Base-by-base conservation (phyloP, 2,113 vertebrate genomes). In the Rhea americana region DNA sequence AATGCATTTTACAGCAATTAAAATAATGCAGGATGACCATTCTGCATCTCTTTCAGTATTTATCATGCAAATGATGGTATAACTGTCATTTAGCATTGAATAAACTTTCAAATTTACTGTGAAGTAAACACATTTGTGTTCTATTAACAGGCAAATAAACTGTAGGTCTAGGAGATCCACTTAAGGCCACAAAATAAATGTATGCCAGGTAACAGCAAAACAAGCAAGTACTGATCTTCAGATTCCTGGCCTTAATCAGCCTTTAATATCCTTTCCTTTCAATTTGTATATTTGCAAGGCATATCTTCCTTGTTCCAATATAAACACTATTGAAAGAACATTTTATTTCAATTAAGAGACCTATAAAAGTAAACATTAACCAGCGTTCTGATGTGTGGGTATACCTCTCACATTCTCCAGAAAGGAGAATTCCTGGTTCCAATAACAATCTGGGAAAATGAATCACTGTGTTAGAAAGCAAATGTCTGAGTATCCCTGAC, bases 341-440 rank as follows among this genome's bases (percentile, higher is more conserved):
- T 45, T 76, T 94, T 93, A 75, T 95, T 95, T 96, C 50, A 83
- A 32, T 43, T 77, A 85, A 82, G 28, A 87, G 32, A 78, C 16
- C 26, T 68, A n/a, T 37, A 51, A 56, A 63, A 86, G 56, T 80
- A 96, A 94, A 88, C 67, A 91, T 85, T 90, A 93, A 48, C 11
- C 47, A 45, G 3, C 12, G 13, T 32, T 63, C 17, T 56, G 47
- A n/a, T 74, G 11, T 43, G 17, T 58, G 22, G 41, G 17, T 39
- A 47, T 72, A 77, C 35, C 82, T 89, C 83, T 89, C 67, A 58
- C 55, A 71, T 37, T 74, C 71, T 80, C 66, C 37, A 70, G 84
- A 85, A 93, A 93, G 95, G 17, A 84, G 26, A 92, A 53, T 11
- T 83, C 55, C 22, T 66, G 16, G 18, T 82, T 91, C 86, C 81